phyloP scores from a whole-genome alignment of 2,888 invertebrate genomes.

The Agrochola litura region DNA sequence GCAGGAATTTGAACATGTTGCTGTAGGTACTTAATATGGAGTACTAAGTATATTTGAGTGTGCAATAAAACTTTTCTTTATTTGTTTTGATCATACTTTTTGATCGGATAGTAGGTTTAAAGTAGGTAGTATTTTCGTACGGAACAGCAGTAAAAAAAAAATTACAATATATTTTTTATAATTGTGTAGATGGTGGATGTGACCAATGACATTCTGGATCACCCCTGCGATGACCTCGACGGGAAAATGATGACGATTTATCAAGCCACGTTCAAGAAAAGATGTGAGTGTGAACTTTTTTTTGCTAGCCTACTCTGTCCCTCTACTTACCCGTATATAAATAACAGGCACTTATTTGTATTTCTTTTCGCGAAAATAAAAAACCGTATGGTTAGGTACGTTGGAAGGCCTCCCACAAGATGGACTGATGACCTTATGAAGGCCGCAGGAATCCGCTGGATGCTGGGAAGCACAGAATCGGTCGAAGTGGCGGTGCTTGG shows the following conservation, averaged over 20 bases:
- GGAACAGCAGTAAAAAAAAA: no score
- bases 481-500: no score
- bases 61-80: not conserved
- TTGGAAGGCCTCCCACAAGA: no score
- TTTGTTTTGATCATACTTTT: not conserved
- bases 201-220: conserved; percentile 91
- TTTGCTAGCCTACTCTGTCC: not conserved
- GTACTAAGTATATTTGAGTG: not conserved
- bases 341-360: not conserved
- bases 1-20: not conserved
- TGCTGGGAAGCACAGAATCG: no score
- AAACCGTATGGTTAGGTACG: not conserved
- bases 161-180: not conserved
- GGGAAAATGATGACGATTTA: conserved; percentile 92
- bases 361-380: not conserved
- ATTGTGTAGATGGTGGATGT: conserved; percentile 90
- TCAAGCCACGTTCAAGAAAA: conserved; percentile 91
- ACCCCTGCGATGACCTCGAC: conserved; percentile 91
- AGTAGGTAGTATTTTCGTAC: no score
- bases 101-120: no score
- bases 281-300: conserved; percentile 82
- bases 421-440: no score
- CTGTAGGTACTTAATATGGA: not conserved
- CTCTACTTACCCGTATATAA: no score
- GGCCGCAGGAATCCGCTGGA: no score